Conservation (phyloP, 1,140 invertebrate genomes). For the Tetramorium parvispinum region DNA sequence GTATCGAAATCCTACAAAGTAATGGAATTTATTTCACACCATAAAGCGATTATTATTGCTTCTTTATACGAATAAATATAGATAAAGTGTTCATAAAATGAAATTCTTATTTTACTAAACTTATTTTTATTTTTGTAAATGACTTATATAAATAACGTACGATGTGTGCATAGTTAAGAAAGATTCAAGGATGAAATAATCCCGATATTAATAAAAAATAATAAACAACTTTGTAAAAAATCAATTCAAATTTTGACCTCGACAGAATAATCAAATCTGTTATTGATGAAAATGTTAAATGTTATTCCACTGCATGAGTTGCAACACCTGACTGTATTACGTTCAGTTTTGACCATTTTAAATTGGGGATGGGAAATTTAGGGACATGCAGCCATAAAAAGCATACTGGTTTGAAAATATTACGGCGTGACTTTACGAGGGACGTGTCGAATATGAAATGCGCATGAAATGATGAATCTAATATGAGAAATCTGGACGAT, state of each 20-base stretch:
- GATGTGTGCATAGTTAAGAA: neutral
- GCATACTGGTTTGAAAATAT: slow-evolving; percentile 20
- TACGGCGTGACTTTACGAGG: slow-evolving; percentile 2
- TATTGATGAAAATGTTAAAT: slow-evolving; percentile 18
- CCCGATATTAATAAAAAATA: neutral
- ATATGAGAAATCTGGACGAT: slow-evolving; percentile 4
- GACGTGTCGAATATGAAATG: slow-evolving; percentile 5
- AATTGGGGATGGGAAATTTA: slow-evolving; percentile 2
- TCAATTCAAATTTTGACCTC: neutral
- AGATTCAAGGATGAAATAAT: slow-evolving; percentile 17
- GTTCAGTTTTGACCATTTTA: slow-evolving; percentile 32
- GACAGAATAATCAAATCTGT: neutral
- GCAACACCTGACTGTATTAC: neutral
- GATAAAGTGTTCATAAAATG: neutral
- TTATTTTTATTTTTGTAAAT: neutral
- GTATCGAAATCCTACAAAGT: neutral
- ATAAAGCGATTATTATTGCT: neutral
- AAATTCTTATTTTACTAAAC: slow-evolving; percentile 2
- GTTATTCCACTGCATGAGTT: neutral
- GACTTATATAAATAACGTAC: neutral
- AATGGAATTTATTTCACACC: slow-evolving; percentile 32
- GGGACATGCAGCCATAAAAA: neutral
- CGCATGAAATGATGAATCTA: slow-evolving; percentile 11
- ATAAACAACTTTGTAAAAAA: neutral
- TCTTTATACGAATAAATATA: neutral